These are phyloP conservation scores for Podargus strigoides DNA, from an alignment of 2,797 vertebrate genomes.

Conservation along the genomic window DNA sequence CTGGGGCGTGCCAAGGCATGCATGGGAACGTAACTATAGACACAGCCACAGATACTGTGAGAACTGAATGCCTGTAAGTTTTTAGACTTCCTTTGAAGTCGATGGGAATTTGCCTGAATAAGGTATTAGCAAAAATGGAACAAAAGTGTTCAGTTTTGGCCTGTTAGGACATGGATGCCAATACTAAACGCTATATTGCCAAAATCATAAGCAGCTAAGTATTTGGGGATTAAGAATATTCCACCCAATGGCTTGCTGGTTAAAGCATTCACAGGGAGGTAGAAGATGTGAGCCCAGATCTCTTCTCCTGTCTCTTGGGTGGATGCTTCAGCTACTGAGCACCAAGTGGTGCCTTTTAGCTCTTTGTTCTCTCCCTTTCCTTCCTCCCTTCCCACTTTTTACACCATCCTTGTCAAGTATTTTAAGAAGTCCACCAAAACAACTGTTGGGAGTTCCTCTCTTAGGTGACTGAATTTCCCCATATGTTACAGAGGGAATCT, in stretches of 20 bases:
- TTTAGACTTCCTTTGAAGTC: constrained; percentile 41
- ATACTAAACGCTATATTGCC: background rate
- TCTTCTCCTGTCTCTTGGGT: background rate
- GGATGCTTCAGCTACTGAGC: background rate
- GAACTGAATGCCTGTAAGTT: background rate
- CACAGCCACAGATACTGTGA: background rate
- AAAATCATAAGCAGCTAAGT: constrained; percentile 8
- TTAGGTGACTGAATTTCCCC: background rate
- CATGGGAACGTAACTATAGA: background rate
- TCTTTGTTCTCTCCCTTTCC: background rate
- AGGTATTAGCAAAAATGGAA: background rate
- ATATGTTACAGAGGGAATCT: background rate
- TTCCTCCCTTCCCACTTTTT: background rate
- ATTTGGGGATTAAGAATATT: background rate
- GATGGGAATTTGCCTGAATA: constrained; percentile 8
- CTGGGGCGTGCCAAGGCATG: background rate
- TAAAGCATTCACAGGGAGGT: background rate
- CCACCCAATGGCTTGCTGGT: background rate
- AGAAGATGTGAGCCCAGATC: background rate
- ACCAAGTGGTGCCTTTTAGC: background rate
- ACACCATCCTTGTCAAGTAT: background rate
- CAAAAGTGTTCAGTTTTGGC: background rate
- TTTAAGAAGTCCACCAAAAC: background rate
- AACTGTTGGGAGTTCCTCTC: background rate
- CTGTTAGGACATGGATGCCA: constrained; percentile 34